Evolutionary conservation across 2,113 vertebrate genomes (phyloP).

Genomic region (Pitta sordida): DNA sequence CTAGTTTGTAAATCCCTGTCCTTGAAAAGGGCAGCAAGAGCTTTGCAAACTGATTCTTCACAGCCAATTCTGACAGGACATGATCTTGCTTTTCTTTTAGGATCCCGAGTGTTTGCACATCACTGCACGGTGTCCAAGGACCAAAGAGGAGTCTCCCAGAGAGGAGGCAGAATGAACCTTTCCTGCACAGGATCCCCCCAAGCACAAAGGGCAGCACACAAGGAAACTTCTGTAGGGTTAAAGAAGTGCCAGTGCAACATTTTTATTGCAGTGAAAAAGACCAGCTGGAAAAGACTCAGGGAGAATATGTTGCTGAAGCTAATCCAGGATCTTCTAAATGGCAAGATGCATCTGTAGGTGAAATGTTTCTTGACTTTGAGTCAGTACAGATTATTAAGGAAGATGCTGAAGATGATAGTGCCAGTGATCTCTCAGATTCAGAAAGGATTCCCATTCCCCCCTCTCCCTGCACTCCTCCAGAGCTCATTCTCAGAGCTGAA

Average conservation of each 20-base stretch:
- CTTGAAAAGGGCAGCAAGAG: not conserved
- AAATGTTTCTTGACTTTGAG: conserved; percentile 69
- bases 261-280: not conserved
- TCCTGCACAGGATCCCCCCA: not conserved
- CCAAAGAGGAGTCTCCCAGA: conserved; percentile 34
- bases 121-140: conserved; percentile 20
- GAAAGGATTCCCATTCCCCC: conserved; percentile 75
- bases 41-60: not conserved
- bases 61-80: not conserved
- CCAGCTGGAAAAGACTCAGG: not conserved
- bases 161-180: not conserved
- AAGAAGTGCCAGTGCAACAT: not conserved
- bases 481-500: conserved; percentile 85
- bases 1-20: conserved; percentile 38
- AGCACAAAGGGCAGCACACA: not conserved
- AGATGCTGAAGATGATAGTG: conserved; percentile 81
- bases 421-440: conserved; percentile 87
- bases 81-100: conserved; percentile 13
- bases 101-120: not conserved
- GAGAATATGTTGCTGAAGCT: not conserved
- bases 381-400: conserved; percentile 69
- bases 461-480: conserved; percentile 71
- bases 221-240: not conserved
- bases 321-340: not conserved
- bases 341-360: conserved; percentile 10